Evolutionary conservation across 1,140 invertebrate species (phyloP).

Genomic region (Solenopsis fugax): DNA sequence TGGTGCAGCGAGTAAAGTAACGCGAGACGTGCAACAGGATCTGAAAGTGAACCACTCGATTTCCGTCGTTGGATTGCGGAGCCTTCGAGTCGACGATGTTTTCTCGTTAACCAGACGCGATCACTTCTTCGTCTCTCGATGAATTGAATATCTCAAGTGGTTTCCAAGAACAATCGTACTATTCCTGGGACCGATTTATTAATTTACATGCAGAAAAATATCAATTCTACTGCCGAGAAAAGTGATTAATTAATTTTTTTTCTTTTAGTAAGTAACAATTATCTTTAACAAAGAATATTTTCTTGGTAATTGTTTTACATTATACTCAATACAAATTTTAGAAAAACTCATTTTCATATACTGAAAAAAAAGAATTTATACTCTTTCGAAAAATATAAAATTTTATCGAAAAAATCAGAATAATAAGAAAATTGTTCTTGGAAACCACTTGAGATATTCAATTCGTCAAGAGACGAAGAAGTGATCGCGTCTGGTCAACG

Average conservation of each 20-base stretch:
- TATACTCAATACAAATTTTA: too few species aligned
- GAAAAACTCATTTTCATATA: too few species aligned
- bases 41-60: conserved; percentile 76
- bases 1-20: conserved; percentile 61
- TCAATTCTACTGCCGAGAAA: too few species aligned
- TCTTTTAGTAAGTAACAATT: too few species aligned
- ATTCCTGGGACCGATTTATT: conserved; percentile 5
- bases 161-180: background rate
- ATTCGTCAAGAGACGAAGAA: conserved; percentile 6
- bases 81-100: conserved; percentile 24
- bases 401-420: too few species aligned
- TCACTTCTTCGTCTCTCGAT: conserved; percentile 22
- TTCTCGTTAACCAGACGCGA: conserved; percentile 33
- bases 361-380: too few species aligned
- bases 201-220: background rate
- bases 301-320: too few species aligned
- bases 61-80: conserved; percentile 55
- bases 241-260: too few species aligned
- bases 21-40: conserved; percentile 72
- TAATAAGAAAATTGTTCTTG: background rate
- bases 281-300: too few species aligned
- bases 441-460: background rate
- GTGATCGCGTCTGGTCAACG: conserved; percentile 14
- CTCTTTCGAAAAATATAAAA: too few species aligned
- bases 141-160: background rate